These are phyloP conservation scores for Pomatorhinus ruficollis DNA, from an alignment of 2,113 vertebrate species.

Conservation along the genomic window DNA sequence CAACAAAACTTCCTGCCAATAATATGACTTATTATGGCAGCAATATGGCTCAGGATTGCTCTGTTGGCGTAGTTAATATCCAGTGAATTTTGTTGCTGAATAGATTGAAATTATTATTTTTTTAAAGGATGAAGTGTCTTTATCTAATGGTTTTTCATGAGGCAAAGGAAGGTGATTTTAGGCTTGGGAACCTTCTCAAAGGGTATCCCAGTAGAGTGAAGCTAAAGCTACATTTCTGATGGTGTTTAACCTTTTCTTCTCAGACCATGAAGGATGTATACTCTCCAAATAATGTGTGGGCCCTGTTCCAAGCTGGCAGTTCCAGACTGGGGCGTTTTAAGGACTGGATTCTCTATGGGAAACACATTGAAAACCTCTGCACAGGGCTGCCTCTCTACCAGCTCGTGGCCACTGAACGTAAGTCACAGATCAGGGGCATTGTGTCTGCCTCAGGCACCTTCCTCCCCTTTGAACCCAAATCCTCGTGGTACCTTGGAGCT, in stretches of 20 bases:
- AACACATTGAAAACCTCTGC: conserved; percentile 62
- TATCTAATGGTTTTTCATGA: not conserved
- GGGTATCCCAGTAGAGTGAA: not conserved
- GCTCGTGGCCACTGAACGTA: conserved; percentile 26
- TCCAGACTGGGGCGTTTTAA: not conserved
- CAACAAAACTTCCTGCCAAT: not conserved
- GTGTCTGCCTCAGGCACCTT: not conserved
- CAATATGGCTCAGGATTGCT: not conserved
- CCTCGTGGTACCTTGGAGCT: accelerated
- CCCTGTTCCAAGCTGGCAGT: conserved; percentile 20
- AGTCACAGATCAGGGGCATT: not conserved
- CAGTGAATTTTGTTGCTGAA: not conserved
- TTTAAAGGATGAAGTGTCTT: not conserved
- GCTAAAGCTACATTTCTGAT: not conserved
- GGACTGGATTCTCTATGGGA: conserved; percentile 67
- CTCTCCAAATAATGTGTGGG: conserved; percentile 59
- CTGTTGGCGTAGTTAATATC: not conserved
- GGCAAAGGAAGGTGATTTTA: not conserved
- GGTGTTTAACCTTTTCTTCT: not conserved
- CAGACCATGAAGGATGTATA: conserved; percentile 56
- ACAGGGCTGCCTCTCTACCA: conserved; percentile 66
- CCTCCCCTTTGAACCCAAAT: not conserved
- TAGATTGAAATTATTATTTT: not conserved
- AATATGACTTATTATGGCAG: not conserved
- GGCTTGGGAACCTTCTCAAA: not conserved